phyloP scores from a whole-genome alignment of 1,140 invertebrate genomes.

The Bilobella aurantiaca region DNA sequence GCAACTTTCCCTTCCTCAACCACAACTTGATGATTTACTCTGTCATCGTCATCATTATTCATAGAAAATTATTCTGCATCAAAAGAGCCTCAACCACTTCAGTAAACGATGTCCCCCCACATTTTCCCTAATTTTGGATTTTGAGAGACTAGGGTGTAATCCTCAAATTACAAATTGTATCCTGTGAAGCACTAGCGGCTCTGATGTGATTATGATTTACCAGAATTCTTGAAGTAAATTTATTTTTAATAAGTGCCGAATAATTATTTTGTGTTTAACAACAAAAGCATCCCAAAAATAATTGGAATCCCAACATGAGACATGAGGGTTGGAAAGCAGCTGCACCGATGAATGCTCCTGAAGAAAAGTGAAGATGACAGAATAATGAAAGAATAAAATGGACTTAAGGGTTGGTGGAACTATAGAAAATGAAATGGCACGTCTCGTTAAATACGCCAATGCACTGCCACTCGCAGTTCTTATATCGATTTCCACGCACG shows the following conservation, averaged over 20 bases:
- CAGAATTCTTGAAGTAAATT: no score
- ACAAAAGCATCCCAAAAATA: no score
- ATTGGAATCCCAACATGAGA: no score
- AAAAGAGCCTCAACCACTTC: neutral
- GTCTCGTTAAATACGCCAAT: no score
- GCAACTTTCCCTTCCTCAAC: no score
- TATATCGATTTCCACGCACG: no score
- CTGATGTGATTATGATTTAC: neutral
- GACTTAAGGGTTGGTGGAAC: neutral
- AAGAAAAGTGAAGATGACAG: conserved; percentile 4
- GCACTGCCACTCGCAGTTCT: no score
- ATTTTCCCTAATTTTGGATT: neutral
- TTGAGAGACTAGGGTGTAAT: neutral
- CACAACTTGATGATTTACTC: conserved; percentile 1
- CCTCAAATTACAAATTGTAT: neutral
- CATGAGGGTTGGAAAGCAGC: neutral
- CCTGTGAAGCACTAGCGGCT: neutral
- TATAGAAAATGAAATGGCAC: neutral
- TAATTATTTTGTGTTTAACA: no score
- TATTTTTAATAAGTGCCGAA: no score
- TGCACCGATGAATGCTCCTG: neutral
- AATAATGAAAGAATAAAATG: conserved; percentile 3
- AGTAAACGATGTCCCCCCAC: neutral
- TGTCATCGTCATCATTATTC: conserved; percentile 6
- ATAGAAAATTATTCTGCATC: conserved; percentile 1